Percentiles rank a stretch among this genome's conserved stretches.
These are phyloP conservation scores for Volucella inanis DNA, from an alignment of 2,888 invertebrate genomes.

Conservation along the genomic window DNA sequence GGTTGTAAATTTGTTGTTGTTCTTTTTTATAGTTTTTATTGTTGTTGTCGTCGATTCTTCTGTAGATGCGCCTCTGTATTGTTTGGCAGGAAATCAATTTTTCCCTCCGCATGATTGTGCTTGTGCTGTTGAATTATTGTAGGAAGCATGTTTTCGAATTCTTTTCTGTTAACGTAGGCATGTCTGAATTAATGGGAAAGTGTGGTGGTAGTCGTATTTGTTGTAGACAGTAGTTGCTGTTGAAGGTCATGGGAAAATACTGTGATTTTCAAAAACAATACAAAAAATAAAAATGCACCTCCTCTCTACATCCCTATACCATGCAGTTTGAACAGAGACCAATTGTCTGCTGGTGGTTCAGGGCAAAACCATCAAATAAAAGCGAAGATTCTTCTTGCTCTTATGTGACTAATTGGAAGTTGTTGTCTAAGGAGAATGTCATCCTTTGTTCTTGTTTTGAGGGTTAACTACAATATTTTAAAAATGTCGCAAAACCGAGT, in stretches of 20 bases:
- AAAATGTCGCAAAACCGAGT: too few species aligned
- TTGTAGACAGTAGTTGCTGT: conserved; percentile 16
- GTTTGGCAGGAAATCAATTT: conserved; percentile 52
- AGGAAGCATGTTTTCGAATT: neutral
- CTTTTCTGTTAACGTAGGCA: conserved; percentile 44
- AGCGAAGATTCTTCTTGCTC: neutral
- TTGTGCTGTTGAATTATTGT: conserved; percentile 19
- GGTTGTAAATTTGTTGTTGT: neutral
- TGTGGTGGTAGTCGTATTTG: conserved; percentile 5
- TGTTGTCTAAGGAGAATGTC: neutral
- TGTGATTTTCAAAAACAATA: neutral
- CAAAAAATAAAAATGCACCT: too few species aligned
- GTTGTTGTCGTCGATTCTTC: conserved; percentile 3
- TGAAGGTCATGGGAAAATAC: conserved; percentile 24
- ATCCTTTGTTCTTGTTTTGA: neutral
- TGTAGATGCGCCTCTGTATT: conserved; percentile 21
- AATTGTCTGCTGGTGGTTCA: neutral
- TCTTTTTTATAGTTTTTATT: neutral
- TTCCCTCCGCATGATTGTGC: conserved; percentile 18
- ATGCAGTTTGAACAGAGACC: conserved; percentile 4
- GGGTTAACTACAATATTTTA: too few species aligned
- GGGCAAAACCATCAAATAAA: neutral
- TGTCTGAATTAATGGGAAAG: conserved; percentile 21
- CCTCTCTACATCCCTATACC: too few species aligned
- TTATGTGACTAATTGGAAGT: conserved; percentile 29